These are phyloP conservation scores for Paratrypauchen microcephalus DNA, from an alignment of 2,797 vertebrate genomes.

Conservation along the genomic window DNA sequence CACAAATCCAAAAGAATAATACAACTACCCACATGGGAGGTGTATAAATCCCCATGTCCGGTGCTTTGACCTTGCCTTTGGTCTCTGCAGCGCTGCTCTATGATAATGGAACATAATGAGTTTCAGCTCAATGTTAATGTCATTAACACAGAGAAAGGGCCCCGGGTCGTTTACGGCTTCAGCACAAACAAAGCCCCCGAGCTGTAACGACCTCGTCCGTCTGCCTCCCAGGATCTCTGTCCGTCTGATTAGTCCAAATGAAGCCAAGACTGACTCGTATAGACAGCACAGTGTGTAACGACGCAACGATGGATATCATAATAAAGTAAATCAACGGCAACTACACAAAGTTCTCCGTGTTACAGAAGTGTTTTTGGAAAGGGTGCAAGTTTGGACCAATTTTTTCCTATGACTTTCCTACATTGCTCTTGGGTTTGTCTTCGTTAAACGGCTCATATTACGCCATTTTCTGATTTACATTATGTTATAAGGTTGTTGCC, in stretches of 20 bases:
- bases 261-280: slow-evolving; percentile 54
- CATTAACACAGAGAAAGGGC: slow-evolving; percentile 57
- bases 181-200: slow-evolving; percentile 59
- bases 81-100: slow-evolving; percentile 31
- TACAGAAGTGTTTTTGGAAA: no score
- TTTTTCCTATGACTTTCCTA: no score
- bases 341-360: no score
- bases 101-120: slow-evolving; percentile 57
- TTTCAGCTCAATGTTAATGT: slow-evolving; percentile 70
- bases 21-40: not conserved
- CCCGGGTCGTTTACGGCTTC: slow-evolving; percentile 64
- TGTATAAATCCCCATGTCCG: not conserved
- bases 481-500: no score
- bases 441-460: no score
- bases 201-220: slow-evolving; percentile 72
- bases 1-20: no score
- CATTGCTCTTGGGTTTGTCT: no score
- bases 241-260: slow-evolving; percentile 69
- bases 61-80: not conserved
- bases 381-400: no score
- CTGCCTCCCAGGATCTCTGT: slow-evolving; percentile 68
- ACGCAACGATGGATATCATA: no score
- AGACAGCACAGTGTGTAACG: not conserved
- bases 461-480: no score
- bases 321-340: no score